Percentiles rank a stretch among this genome's conserved stretches.
These are phyloP conservation scores for Conops quadrifasciatus DNA, from an alignment of 2,888 invertebrate genomes.

Conservation along the genomic window DNA sequence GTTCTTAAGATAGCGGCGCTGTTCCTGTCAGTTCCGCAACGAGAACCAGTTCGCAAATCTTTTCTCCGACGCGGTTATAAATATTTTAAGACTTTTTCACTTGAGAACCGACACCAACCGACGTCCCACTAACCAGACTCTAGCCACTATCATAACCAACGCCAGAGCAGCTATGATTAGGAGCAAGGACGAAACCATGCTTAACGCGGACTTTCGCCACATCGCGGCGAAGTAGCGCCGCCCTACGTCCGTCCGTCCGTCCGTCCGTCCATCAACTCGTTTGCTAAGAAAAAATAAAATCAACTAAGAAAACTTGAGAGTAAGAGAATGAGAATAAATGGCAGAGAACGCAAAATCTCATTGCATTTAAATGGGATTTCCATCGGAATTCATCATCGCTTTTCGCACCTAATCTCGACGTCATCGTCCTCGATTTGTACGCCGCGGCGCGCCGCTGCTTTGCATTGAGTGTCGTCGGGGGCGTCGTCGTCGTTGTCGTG, in stretches of 20 bases:
- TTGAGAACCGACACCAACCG: too few species aligned
- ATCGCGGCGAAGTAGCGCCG: neutral
- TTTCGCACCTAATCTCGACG: slow-evolving; percentile 27
- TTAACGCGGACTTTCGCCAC: too few species aligned
- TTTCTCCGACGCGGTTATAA: slow-evolving; percentile 49
- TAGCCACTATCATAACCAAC: too few species aligned
- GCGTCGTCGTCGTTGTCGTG: too few species aligned
- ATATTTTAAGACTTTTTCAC: slow-evolving; percentile 55
- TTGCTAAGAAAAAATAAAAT: too few species aligned
- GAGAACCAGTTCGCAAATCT: slow-evolving; percentile 13
- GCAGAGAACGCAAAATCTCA: slow-evolving; percentile 49
- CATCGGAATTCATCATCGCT: slow-evolving; percentile 39
- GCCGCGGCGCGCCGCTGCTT: slow-evolving; percentile 12
- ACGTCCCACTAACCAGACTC: too few species aligned
- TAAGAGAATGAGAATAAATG: slow-evolving; percentile 20
- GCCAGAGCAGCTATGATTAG: too few species aligned
- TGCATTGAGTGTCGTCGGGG: slow-evolving; percentile 25
- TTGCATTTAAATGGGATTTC: slow-evolving; percentile 54
- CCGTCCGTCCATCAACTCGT: too few species aligned
- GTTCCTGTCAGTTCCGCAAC: slow-evolving; percentile 32
- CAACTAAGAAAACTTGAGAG: slow-evolving; percentile 10
- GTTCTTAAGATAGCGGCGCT: too few species aligned
- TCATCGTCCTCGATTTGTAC: slow-evolving; percentile 12
- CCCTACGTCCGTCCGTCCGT: neutral
- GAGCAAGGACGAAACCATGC: neutral